phyloP scores from a whole-genome alignment of 2,113 vertebrate species.

The Ranitomeya variabilis region DNA sequence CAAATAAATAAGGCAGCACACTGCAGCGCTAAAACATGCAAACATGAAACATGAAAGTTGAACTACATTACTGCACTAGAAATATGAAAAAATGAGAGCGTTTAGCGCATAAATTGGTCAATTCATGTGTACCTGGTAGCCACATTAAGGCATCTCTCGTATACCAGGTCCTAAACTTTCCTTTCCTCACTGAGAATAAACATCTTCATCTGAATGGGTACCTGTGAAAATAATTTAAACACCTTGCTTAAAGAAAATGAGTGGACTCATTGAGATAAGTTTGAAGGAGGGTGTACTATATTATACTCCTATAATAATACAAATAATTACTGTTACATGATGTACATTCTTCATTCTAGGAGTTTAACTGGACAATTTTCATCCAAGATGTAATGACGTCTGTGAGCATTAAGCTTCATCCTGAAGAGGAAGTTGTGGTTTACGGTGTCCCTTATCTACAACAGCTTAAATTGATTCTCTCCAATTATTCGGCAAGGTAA shows the following conservation, averaged over 20 bases:
- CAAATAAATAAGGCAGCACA: too few relatives aligned
- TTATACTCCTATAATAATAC: neutral
- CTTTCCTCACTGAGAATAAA: too few relatives aligned
- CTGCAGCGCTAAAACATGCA: too few relatives aligned
- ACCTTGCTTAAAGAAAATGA: neutral
- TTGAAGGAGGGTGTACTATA: neutral
- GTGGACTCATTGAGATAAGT: neutral
- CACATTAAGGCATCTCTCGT: too few relatives aligned
- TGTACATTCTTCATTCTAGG: constrained; percentile 66
- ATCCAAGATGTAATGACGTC: constrained; percentile 85
- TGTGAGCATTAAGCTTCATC: constrained; percentile 76
- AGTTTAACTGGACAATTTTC: constrained; percentile 93
- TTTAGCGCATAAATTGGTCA: too few relatives aligned
- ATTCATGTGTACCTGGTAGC: too few relatives aligned
- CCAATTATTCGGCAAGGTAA: constrained; percentile 84
- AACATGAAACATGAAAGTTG: too few relatives aligned
- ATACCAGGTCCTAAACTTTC: too few relatives aligned
- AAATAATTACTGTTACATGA: neutral
- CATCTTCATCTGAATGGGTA: too few relatives aligned
- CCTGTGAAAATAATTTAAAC: too few relatives aligned
- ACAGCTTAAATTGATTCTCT: constrained; percentile 81
- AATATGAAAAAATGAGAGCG: too few relatives aligned
- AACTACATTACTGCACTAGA: too few relatives aligned
- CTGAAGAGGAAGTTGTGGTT: constrained; percentile 87
- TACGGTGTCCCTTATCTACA: constrained; percentile 88